Conservation (phyloP, 2,113 vertebrate species). For the Ivindomyrus marchei region DNA sequence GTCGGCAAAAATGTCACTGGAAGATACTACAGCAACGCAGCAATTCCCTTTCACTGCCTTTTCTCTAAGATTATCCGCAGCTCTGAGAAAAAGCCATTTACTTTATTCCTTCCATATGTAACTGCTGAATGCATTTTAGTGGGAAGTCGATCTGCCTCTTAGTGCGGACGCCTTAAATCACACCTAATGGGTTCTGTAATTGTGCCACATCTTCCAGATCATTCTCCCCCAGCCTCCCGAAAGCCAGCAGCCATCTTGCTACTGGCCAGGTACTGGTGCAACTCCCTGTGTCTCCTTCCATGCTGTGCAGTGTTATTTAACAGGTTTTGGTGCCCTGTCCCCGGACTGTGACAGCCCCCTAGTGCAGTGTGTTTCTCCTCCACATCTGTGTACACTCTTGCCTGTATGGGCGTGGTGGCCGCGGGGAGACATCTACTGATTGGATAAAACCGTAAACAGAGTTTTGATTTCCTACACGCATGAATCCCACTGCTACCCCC, state of each 20-base stretch:
- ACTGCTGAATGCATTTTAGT: slow-evolving; percentile 15
- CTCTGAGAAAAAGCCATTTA: slow-evolving; percentile 27
- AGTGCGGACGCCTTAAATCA: slow-evolving; percentile 47
- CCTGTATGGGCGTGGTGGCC: background rate
- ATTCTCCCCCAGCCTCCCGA: slow-evolving; percentile 38
- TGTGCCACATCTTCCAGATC: slow-evolving; percentile 52
- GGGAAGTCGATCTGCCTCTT: slow-evolving; percentile 37
- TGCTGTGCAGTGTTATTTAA: background rate
- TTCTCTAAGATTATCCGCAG: slow-evolving; percentile 23
- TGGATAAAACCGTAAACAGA: background rate
- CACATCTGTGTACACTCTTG: background rate
- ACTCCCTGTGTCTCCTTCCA: background rate
- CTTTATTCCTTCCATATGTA: slow-evolving; percentile 25
- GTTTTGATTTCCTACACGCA: background rate
- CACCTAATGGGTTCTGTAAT: slow-evolving; percentile 53
- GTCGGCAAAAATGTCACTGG: background rate
- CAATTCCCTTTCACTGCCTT: background rate
- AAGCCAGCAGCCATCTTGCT: background rate
- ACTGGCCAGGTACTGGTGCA: background rate
- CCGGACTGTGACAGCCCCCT: background rate
- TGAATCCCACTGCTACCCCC: background rate
- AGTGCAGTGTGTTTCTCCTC: background rate
- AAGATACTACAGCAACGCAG: background rate
- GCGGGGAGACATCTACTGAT: background rate
- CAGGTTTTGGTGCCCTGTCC: background rate